These are phyloP conservation scores for Papilio gigon DNA, from an alignment of 2,888 invertebrate genomes.

Conservation along the genomic window DNA sequence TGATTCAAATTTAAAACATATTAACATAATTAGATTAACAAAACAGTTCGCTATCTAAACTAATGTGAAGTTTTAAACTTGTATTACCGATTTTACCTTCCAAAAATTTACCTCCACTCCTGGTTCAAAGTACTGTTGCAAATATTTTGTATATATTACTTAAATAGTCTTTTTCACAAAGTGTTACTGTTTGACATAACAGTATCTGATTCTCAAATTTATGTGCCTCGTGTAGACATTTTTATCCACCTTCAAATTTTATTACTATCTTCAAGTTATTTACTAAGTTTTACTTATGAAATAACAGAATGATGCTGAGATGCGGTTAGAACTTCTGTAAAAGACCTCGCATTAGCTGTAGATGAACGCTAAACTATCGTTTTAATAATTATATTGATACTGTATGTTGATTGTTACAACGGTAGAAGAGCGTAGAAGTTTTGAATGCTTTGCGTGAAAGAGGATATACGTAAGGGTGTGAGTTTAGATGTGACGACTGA, in stretches of 20 bases:
- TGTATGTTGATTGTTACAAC: too few species aligned
- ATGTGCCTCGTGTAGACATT: not conserved
- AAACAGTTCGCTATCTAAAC: not conserved
- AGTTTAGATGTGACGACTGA: too few species aligned
- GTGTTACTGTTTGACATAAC: not conserved
- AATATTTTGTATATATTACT: constrained; percentile 22
- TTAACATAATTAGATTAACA: too few species aligned
- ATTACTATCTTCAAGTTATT: too few species aligned
- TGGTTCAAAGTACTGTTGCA: not conserved
- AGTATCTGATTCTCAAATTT: not conserved
- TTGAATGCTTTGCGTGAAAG: too few species aligned
- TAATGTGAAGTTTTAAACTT: not conserved
- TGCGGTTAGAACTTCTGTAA: constrained; percentile 2
- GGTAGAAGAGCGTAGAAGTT: too few species aligned
- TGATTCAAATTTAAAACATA: not conserved
- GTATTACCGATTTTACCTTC: not conserved
- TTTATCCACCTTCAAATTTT: constrained; percentile 5
- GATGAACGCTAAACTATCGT: not conserved
- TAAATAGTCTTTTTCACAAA: not conserved
- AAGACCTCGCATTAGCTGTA: constrained; percentile 41
- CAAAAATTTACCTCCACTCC: not conserved
- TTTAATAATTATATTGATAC: too few species aligned
- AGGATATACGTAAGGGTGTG: too few species aligned
- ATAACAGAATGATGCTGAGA: not conserved
- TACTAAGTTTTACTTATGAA: not conserved